Percentiles rank a stretch among this genome's conserved stretches.
Conservation (phyloP, 2,113 vertebrate genomes). For the Equus przewalskii region DNA sequence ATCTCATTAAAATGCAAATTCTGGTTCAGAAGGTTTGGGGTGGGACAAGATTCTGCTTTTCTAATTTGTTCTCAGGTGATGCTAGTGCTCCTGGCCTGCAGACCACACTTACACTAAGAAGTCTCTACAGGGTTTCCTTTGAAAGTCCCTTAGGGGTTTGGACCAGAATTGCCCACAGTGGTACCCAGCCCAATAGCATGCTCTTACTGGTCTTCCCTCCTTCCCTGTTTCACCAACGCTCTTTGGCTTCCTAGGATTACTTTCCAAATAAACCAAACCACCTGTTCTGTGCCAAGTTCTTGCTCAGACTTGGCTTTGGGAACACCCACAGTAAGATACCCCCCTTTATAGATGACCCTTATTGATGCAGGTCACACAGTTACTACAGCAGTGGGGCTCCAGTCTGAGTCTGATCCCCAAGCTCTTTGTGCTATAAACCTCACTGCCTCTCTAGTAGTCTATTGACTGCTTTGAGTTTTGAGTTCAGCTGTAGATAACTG, state of each 20-base stretch:
- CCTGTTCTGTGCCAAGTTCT: neutral
- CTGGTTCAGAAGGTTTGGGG: neutral
- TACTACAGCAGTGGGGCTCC: neutral
- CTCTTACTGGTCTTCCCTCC: neutral
- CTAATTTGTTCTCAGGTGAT: neutral
- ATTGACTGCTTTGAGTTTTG: neutral
- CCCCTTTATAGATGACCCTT: neutral
- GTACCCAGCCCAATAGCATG: neutral
- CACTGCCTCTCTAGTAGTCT: neutral
- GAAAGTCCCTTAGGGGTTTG: neutral
- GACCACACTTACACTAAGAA: neutral
- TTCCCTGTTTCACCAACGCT: neutral
- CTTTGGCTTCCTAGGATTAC: neutral
- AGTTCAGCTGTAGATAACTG: neutral
- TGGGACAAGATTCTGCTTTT: neutral
- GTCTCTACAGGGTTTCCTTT: neutral
- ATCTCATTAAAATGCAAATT: constrained; percentile 53
- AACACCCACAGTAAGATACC: neutral
- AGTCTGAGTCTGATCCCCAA: neutral
- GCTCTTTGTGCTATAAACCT: neutral
- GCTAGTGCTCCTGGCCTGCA: neutral
- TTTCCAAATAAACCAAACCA: constrained; percentile 8
- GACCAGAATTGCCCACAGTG: neutral
- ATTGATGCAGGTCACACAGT: neutral
- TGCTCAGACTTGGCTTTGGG: neutral